Percentiles rank a stretch among this genome's conserved stretches.
phyloP scores from a whole-genome alignment of 2,113 vertebrate species.

The Gymnobelideus leadbeateri region DNA sequence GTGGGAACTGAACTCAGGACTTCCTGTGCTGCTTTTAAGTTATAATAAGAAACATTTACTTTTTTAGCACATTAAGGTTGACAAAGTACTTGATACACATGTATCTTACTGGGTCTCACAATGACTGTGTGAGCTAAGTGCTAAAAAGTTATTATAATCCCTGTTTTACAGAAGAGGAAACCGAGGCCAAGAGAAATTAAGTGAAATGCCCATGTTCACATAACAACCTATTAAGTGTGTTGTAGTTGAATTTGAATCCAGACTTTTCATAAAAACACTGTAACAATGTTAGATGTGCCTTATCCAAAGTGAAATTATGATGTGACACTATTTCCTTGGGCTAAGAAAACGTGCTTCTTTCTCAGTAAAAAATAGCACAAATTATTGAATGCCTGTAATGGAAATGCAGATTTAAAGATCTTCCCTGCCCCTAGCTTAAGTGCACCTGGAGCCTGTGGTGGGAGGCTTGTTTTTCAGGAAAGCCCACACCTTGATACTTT shows the following conservation, averaged over 20 bases:
- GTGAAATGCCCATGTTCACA: not conserved
- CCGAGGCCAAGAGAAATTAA: not conserved
- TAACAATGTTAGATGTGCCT: not conserved
- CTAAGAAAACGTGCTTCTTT: conserved; percentile 46
- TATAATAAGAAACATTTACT: not conserved
- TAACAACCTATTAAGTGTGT: not conserved
- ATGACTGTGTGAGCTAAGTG: not conserved
- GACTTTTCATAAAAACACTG: not conserved
- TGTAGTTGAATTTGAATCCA: not conserved
- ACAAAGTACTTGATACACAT: not conserved
- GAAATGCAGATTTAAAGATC: no score
- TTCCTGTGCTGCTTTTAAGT: not conserved
- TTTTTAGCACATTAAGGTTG: not conserved
- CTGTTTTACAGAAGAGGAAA: not conserved
- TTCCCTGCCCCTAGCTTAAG: no score
- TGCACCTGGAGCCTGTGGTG: no score
- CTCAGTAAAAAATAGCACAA: conserved; percentile 30
- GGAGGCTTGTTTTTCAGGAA: no score
- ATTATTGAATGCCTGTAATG: not conserved
- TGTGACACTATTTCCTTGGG: conserved; percentile 20
- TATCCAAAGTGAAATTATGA: conserved; percentile 52
- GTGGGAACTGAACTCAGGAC: not conserved
- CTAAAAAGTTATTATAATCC: not conserved
- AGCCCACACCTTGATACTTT: no score
- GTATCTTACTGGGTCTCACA: not conserved